phyloP scores from a whole-genome alignment of 2,113 vertebrate genomes.

The Hippocampus abdominalis region DNA sequence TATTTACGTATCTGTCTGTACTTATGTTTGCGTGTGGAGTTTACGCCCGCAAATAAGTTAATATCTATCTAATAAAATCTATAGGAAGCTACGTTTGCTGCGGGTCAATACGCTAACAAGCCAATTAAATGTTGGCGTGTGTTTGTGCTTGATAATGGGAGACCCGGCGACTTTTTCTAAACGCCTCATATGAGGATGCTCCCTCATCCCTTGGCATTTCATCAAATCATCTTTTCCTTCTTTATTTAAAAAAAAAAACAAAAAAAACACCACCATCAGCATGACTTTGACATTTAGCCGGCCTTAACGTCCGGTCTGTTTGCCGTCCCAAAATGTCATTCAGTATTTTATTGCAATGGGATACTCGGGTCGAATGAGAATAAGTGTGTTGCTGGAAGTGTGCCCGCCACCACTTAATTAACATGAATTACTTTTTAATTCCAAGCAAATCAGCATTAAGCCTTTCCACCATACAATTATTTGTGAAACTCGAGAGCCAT shows the following conservation, averaged over 20 bases:
- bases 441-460: neutral
- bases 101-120: neutral
- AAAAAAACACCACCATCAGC: neutral
- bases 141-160: neutral
- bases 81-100: neutral
- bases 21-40: no score
- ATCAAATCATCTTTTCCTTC: neutral
- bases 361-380: neutral
- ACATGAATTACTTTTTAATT: neutral
- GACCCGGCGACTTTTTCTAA: conserved; percentile 17
- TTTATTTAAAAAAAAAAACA: neutral
- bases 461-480: neutral
- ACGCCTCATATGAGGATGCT: conserved; percentile 19
- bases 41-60: no score
- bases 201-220: conserved; percentile 12
- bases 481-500: neutral
- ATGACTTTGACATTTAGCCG: conserved; percentile 19
- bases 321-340: neutral
- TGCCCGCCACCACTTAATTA: neutral
- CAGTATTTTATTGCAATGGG: neutral
- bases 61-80: no score
- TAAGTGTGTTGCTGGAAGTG: neutral
- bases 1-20: no score
- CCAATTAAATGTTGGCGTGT: neutral
- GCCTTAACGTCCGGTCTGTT: neutral